These are phyloP conservation scores for Spongia lamella DNA, from an alignment of 37 sponge, comb jelly and placozoan species.

Conservation along the genomic window DNA sequence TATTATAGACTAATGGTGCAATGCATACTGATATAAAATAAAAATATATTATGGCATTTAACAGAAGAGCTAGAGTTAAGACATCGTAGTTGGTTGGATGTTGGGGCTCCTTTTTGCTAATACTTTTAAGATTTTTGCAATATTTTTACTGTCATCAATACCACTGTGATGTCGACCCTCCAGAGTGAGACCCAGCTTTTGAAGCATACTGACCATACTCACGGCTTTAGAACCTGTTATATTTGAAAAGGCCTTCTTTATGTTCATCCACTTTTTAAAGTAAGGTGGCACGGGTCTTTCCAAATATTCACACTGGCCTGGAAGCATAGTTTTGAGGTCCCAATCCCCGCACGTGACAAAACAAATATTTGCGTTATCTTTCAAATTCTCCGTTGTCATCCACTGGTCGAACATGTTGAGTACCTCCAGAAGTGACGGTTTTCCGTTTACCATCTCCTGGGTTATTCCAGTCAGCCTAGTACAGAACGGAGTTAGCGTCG, in stretches of 20 bases:
- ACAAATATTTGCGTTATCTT: conserved; percentile 36
- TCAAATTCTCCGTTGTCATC: conserved; percentile 53
- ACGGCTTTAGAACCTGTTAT: conserved; percentile 31
- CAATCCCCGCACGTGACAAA: conserved; percentile 89
- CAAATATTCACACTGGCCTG: conserved; percentile 53
- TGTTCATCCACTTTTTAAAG: conserved; percentile 72
- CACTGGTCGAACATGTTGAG: conserved; percentile 52
- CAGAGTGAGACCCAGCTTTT: conserved; percentile 38
- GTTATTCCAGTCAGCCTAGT: conserved; percentile 81
- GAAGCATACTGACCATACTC: conserved; percentile 68
- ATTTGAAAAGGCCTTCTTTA: conserved; percentile 56
- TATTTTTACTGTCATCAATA: conserved; percentile 82
- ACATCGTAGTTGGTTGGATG: conserved; percentile 12
- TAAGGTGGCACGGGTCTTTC: conserved; percentile 42
- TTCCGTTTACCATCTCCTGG: conserved; percentile 66
- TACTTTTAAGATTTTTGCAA: conserved; percentile 58
- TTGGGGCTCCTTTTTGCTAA: conserved; percentile 3
- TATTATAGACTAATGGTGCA: too few species aligned
- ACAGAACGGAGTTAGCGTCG: conserved; percentile 64
- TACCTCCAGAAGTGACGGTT: conserved; percentile 50
- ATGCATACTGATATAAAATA: too few species aligned
- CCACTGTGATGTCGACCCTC: conserved; percentile 84
- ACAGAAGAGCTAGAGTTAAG: too few species aligned
- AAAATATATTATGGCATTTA: not conserved
- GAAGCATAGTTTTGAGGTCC: conserved; percentile 77